Evolutionary conservation across 2,113 vertebrate species (phyloP), one percentile per base, ranked within the genome.

Genomic region (Phocoena phocoena): DNA sequence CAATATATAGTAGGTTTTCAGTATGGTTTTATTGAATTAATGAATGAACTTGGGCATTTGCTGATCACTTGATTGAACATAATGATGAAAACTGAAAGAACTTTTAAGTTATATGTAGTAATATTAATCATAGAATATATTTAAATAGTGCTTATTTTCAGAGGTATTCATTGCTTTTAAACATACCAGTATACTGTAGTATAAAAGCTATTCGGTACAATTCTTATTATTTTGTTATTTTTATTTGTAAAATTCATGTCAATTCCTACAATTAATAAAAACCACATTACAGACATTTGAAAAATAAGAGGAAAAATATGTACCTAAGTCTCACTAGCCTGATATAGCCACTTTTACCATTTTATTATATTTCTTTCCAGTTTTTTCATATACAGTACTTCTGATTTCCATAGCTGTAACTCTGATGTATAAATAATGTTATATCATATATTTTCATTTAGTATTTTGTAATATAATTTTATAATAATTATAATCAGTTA

Each of bases 261-360:
- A 97, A 63, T 94, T 92, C 67, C 33, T 73, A 83, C 65, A 93
- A 36, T 90, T 90, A 68, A 62, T 67, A 62, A 95, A 95, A 44
- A 50, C 8, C 21, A 62, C 38, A 82, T 83, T 70, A 63, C 8
- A 90, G 26, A 77, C 55, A 3, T 83, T 81, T 77, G n/a, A 53
- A 89, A 90, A 31, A 12, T 63, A 87, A 58, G 33, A 84, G 28
- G n/a, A 41, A 97, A 81, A 90, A 13, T 58, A 93, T 15, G 18
- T 14, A 73, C 1, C 7, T 88, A 77, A 90, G 36, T 74, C 14
- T 58, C 10, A 55, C 25, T 18, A 90, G 38, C 26, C 26, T 58
- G 41, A 87, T 71, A 85, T 0, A 60, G 41, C 58, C 41, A 67
- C 50, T 79, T 81, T 83, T 50, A 65, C 21, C 31, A 44, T 71